Conservation (phyloP, 2,113 vertebrate species). For the Tupaia tana region DNA sequence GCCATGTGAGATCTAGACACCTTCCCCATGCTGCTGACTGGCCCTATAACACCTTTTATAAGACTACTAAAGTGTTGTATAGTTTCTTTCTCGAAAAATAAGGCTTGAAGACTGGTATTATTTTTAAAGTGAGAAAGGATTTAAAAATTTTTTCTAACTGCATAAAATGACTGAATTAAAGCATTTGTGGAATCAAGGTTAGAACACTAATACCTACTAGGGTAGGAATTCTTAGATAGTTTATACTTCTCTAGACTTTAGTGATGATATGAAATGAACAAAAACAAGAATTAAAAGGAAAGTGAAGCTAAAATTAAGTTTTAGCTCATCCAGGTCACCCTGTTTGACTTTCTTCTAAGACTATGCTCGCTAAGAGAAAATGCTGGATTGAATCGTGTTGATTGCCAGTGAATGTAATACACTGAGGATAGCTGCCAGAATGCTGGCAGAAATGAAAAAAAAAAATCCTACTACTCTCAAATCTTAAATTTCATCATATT, state of each 20-base stretch:
- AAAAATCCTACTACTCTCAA: not conserved
- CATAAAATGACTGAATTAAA: slow-evolving; percentile 11
- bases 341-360: slow-evolving; percentile 1
- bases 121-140: slow-evolving; percentile 20
- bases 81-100: slow-evolving; percentile 26
- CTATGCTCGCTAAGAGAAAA: not conserved
- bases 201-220: not conserved
- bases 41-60: too few species aligned
- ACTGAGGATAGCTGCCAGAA: not conserved
- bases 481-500: slow-evolving; percentile 45
- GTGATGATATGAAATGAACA: slow-evolving; percentile 52
- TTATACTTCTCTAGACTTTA: slow-evolving; percentile 34
- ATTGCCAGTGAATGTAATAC: not conserved
- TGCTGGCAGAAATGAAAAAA: not conserved
- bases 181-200: not conserved
- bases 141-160: not conserved
- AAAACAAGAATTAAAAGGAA: slow-evolving; percentile 31
- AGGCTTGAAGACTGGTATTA: not conserved
- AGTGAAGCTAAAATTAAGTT: slow-evolving; percentile 13
- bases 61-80: not conserved
- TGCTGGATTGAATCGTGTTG: not conserved
- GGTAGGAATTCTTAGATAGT: not conserved
- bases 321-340: not conserved
- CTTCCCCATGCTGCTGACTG: too few species aligned
- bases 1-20: too few species aligned